phyloP scores from a whole-genome alignment of 2,113 vertebrate species.

The Alligator sinensis region DNA sequence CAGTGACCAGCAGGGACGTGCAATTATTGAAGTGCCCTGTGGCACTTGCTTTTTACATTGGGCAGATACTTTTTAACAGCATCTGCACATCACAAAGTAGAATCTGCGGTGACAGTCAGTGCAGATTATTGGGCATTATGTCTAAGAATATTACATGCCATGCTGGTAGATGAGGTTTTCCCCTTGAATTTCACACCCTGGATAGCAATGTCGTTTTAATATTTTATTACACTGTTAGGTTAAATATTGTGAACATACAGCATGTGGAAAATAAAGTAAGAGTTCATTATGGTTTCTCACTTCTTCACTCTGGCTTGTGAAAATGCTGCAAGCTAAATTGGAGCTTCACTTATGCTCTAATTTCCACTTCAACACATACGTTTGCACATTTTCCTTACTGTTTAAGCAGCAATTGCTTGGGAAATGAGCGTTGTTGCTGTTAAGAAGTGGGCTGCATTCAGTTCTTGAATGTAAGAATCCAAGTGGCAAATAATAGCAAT shows the following conservation, averaged over 20 bases:
- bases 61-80: background rate
- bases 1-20: slow-evolving; percentile 17
- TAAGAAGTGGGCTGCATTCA: background rate
- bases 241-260: slow-evolving; percentile 52
- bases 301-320: slow-evolving; percentile 46
- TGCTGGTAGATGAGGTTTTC: slow-evolving; percentile 58
- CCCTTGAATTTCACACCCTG: slow-evolving; percentile 68
- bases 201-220: slow-evolving; percentile 59
- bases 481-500: background rate
- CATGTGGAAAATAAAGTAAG: slow-evolving; percentile 62
- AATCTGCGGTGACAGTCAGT: slow-evolving; percentile 22
- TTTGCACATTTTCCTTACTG: slow-evolving; percentile 8
- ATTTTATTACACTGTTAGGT: slow-evolving; percentile 62
- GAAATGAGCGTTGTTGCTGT: slow-evolving; percentile 36
- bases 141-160: slow-evolving; percentile 62
- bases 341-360: slow-evolving; percentile 54
- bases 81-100: background rate
- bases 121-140: slow-evolving; percentile 64
- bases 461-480: background rate
- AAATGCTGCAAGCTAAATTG: slow-evolving; percentile 57
- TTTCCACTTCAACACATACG: slow-evolving; percentile 62
- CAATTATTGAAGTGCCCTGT: slow-evolving; percentile 65
- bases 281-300: slow-evolving; percentile 59
- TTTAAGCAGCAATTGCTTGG: slow-evolving; percentile 17
- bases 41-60: slow-evolving; percentile 61